These are phyloP conservation scores for Malacoctenus gilli DNA, from an alignment of 2,797 vertebrate species.

Conservation along the genomic window DNA sequence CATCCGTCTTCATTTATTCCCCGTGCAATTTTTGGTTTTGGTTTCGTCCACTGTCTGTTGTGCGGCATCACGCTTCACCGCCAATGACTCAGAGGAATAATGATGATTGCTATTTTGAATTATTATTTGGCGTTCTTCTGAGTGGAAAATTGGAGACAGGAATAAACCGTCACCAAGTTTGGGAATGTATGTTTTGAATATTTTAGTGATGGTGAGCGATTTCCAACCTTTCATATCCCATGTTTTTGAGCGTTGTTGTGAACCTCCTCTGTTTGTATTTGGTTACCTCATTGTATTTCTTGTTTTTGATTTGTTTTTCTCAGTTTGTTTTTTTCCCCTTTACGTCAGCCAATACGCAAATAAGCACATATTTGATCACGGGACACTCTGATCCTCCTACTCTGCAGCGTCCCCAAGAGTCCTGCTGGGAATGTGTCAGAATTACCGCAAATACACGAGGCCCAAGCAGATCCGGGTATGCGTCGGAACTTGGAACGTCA, in stretches of 20 bases:
- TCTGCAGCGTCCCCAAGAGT: slow-evolving; percentile 92
- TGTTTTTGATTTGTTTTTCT: slow-evolving; percentile 16
- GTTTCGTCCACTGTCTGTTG: slow-evolving; percentile 45
- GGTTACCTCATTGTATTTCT: slow-evolving; percentile 26
- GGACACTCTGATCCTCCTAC: slow-evolving; percentile 21
- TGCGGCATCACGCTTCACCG: slow-evolving; percentile 6
- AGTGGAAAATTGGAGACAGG: slow-evolving; percentile 20
- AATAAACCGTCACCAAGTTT: slow-evolving; percentile 55
- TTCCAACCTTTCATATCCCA: slow-evolving; percentile 6
- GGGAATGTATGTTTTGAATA: slow-evolving; percentile 27
- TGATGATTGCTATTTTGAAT: neutral
- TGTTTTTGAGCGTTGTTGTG: slow-evolving; percentile 39
- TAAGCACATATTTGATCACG: neutral
- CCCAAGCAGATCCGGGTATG: slow-evolving; percentile 92
- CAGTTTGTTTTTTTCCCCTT: slow-evolving; percentile 13
- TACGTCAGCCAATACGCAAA: slow-evolving; percentile 4
- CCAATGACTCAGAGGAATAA: slow-evolving; percentile 4
- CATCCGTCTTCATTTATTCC: slow-evolving; percentile 40
- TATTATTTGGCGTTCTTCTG: neutral
- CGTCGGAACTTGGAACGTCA: slow-evolving; percentile 97
- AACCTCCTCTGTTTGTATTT: slow-evolving; percentile 36
- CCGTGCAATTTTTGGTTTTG: slow-evolving; percentile 50
- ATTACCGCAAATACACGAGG: slow-evolving; percentile 91
- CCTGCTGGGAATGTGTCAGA: slow-evolving; percentile 96
- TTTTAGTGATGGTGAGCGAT: too few relatives aligned